phyloP scores from a whole-genome alignment of 2,797 vertebrate genomes.

The Danio jaintianensis region DNA sequence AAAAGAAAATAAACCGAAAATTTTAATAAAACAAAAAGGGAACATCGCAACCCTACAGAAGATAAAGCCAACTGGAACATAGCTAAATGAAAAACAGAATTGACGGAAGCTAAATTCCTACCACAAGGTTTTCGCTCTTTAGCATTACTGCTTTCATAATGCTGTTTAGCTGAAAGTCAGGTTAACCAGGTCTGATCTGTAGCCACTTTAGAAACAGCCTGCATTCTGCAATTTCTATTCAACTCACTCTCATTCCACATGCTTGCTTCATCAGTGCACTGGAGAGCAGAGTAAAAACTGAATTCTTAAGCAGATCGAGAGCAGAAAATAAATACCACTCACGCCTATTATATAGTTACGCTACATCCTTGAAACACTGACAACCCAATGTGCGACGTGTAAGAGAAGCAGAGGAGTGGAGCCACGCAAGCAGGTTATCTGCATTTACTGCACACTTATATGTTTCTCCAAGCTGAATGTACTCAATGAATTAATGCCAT shows the following conservation, averaged over 20 bases:
- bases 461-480: slow-evolving; percentile 10
- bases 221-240: slow-evolving; percentile 19
- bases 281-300: slow-evolving; percentile 1
- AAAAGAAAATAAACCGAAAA: neutral
- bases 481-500: neutral
- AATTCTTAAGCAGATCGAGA: slow-evolving; percentile 23
- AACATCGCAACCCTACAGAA: neutral
- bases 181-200: slow-evolving; percentile 31
- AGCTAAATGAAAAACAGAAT: neutral
- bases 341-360: neutral
- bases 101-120: neutral
- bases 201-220: slow-evolving; percentile 14
- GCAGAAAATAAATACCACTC: slow-evolving; percentile 3
- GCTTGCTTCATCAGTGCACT: neutral
- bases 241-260: slow-evolving; percentile 6
- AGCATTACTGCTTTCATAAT: neutral
- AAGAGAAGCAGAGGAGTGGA: slow-evolving; percentile 3
- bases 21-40: neutral
- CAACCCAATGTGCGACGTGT: neutral
- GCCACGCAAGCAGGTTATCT: neutral
- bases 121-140: slow-evolving; percentile 9
- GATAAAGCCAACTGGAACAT: neutral
- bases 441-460: neutral
- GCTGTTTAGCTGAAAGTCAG: neutral
- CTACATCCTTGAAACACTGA: slow-evolving; percentile 25